Evolutionary conservation across 2,797 vertebrate species (phyloP).

Genomic region (Manis javanica): DNA sequence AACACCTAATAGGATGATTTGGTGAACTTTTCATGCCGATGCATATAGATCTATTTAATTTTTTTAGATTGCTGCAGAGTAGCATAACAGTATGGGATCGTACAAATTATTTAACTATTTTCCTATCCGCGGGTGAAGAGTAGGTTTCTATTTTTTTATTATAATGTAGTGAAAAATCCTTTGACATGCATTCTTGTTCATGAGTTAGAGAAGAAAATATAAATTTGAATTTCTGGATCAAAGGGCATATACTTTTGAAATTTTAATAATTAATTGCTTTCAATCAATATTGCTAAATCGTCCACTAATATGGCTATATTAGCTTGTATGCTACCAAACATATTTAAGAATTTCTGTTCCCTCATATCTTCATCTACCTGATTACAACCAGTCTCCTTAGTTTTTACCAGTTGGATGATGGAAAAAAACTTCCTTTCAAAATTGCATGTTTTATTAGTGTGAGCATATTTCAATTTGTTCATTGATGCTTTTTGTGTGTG

Average conservation of each 20-base stretch:
- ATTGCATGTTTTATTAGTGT: background rate
- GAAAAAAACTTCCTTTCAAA: background rate
- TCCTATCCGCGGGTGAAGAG: background rate
- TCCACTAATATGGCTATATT: background rate
- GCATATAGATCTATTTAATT: background rate
- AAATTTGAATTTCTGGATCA: background rate
- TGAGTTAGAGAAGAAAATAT: background rate
- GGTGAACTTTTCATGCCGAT: background rate
- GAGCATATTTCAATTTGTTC: background rate
- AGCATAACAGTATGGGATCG: background rate
- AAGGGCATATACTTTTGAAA: background rate
- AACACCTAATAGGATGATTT: background rate
- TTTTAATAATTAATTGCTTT: slow-evolving; percentile 27
- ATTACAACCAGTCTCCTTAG: background rate
- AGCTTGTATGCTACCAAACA: background rate
- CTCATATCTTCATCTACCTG: background rate
- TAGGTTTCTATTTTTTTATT: background rate
- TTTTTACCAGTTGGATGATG: background rate
- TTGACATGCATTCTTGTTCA: background rate
- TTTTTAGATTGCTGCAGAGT: background rate
- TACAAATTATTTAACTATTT: background rate
- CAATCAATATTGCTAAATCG: background rate
- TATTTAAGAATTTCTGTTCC: background rate
- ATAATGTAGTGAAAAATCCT: background rate
- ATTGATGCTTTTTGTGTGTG: background rate